A percentile compares a stretch with the other conserved stretches of the same genome.
Conservation (phyloP, 2,888 invertebrate genomes). For the Drosophila pegasa region DNA sequence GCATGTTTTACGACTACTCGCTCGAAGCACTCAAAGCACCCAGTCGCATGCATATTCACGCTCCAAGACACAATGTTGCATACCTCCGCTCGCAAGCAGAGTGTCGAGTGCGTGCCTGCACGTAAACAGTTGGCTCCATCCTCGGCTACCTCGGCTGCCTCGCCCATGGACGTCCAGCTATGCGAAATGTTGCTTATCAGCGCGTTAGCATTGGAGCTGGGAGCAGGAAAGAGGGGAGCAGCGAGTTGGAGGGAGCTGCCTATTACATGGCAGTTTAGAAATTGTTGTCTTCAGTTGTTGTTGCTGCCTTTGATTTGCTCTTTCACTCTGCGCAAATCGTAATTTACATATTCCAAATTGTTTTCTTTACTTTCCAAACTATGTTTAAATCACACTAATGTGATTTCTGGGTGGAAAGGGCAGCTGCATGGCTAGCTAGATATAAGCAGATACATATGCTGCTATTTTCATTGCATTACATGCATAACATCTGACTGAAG, state of each 20-base stretch:
- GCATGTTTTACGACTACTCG: constrained; percentile 64
- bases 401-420: no score
- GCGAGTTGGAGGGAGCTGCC: no score
- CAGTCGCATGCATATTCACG: constrained; percentile 14
- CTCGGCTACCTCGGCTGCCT: not conserved
- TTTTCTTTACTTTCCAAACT: not conserved
- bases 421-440: not conserved
- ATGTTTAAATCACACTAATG: not conserved
- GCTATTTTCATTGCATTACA: no score
- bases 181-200: constrained; percentile 51
- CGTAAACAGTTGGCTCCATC: constrained; percentile 26
- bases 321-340: not conserved
- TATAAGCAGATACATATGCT: no score
- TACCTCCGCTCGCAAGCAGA: constrained; percentile 31
- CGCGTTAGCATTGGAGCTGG: not conserved
- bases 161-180: constrained; percentile 24
- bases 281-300: not conserved
- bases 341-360: constrained; percentile 2
- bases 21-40: constrained; percentile 13
- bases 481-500: not conserved
- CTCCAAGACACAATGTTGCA: constrained; percentile 33
- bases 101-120: constrained; percentile 33
- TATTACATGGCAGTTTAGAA: constrained; percentile 6
- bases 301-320: constrained; percentile 1
- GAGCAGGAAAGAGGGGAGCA: no score